Evolutionary conservation across 2,797 vertebrate species (phyloP).

Genomic region (Adelosebastes latens): DNA sequence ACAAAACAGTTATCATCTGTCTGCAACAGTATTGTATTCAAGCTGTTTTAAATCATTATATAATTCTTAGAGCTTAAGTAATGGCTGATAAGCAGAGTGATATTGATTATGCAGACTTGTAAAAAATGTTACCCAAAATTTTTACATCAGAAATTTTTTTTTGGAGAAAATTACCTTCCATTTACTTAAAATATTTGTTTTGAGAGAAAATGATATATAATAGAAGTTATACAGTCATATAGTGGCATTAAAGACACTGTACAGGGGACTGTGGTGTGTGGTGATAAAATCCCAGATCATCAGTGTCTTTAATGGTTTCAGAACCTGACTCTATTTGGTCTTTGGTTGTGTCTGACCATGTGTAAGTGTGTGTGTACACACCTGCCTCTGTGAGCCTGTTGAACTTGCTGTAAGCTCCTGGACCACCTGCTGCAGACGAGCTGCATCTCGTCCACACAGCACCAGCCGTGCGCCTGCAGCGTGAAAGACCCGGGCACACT

Average conservation of each 20-base stretch:
- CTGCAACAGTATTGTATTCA: too few relatives aligned
- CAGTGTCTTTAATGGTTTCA: neutral
- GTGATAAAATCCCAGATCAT: neutral
- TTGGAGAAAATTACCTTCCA: neutral
- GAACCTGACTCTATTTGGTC: neutral
- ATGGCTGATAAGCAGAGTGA: neutral
- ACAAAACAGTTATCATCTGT: neutral
- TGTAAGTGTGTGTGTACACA: constrained; percentile 15
- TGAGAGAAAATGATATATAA: neutral
- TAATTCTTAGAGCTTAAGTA: neutral
- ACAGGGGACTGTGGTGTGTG: neutral
- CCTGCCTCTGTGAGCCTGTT: constrained; percentile 57
- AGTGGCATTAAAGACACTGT: too few relatives aligned
- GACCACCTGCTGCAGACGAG: constrained; percentile 85
- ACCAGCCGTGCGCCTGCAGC: constrained; percentile 89
- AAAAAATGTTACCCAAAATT: neutral
- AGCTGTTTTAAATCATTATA: neutral
- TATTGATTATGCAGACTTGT: neutral
- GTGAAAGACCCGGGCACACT: constrained; percentile 92
- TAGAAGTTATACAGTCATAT: neutral
- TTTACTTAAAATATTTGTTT: neutral
- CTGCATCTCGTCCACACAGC: constrained; percentile 89
- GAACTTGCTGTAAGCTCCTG: constrained; percentile 79
- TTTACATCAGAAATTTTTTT: too few relatives aligned
- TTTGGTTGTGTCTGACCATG: neutral